Evolutionary conservation across 2,113 vertebrate genomes (phyloP).

Genomic region (Podarcis cretensis): DNA sequence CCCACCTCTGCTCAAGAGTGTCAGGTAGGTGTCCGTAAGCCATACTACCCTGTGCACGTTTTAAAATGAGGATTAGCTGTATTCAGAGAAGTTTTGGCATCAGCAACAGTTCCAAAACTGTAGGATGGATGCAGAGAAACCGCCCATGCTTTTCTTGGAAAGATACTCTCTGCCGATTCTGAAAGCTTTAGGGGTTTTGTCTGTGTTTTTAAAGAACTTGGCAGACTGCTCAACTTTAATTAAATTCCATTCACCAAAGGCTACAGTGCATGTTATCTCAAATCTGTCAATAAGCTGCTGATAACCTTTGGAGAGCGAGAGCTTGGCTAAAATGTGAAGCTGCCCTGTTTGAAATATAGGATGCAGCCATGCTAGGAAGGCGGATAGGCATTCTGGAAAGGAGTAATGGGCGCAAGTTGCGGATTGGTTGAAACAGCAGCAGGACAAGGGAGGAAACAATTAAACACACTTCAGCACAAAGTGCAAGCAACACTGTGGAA

Average conservation of each 20-base stretch:
- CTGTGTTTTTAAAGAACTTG: slow-evolving; percentile 12
- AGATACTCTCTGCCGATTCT: background rate
- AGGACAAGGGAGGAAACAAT: background rate
- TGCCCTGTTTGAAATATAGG: background rate
- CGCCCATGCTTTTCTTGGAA: background rate
- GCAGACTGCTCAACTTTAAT: slow-evolving; percentile 23
- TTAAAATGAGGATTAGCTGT: background rate
- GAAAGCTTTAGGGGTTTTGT: background rate
- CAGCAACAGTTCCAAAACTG: background rate
- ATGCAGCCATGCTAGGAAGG: background rate
- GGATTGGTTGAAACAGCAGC: background rate
- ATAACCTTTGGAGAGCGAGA: slow-evolving; percentile 31
- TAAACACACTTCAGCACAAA: background rate
- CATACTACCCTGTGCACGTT: background rate
- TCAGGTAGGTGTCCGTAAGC: background rate
- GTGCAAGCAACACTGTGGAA: background rate
- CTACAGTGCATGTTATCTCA: slow-evolving; percentile 7
- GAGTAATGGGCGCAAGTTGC: background rate
- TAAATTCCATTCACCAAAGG: slow-evolving; percentile 17
- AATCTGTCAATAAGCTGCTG: slow-evolving; percentile 42
- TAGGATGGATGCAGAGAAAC: background rate
- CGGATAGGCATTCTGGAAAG: background rate
- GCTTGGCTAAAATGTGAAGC: background rate
- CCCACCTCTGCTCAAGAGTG: background rate
- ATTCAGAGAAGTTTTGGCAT: background rate